Conservation (phyloP, 2,113 vertebrate genomes). For the Chionis minor region DNA sequence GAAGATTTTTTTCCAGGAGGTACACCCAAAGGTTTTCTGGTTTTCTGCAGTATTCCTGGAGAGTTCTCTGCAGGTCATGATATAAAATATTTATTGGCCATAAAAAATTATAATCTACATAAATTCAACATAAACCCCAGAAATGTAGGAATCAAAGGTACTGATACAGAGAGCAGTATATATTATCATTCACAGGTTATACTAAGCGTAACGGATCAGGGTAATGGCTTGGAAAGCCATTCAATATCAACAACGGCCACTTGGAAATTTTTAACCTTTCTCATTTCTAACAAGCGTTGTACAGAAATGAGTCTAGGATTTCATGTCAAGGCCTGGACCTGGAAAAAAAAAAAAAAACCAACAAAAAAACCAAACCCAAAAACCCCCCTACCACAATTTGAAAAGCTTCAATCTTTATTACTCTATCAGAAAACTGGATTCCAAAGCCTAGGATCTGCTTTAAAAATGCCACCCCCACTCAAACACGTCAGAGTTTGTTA, state of each 20-base stretch:
- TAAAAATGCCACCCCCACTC: background rate
- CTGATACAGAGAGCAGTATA: background rate
- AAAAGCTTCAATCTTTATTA: background rate
- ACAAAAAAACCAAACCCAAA: background rate
- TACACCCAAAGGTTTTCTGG: background rate
- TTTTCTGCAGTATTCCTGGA: background rate
- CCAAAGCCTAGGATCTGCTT: background rate
- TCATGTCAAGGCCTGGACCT: background rate
- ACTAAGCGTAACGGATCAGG: rapidly evolving
- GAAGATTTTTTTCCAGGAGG: background rate
- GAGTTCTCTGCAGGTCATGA: background rate
- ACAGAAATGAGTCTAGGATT: background rate
- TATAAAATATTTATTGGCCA: background rate
- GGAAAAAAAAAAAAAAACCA: background rate
- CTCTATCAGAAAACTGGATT: background rate
- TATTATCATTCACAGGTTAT: background rate
- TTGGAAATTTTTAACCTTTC: background rate
- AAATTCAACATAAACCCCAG: background rate
- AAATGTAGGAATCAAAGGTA: background rate
- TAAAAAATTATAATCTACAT: background rate
- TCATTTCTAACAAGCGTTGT: background rate
- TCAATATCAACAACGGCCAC: background rate
- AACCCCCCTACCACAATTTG: background rate
- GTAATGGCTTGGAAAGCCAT: background rate
- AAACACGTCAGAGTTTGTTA: background rate